These are phyloP conservation scores for Aspidiotus rigidus DNA, from an alignment of 2,888 invertebrate species.

Conservation along the genomic window DNA sequence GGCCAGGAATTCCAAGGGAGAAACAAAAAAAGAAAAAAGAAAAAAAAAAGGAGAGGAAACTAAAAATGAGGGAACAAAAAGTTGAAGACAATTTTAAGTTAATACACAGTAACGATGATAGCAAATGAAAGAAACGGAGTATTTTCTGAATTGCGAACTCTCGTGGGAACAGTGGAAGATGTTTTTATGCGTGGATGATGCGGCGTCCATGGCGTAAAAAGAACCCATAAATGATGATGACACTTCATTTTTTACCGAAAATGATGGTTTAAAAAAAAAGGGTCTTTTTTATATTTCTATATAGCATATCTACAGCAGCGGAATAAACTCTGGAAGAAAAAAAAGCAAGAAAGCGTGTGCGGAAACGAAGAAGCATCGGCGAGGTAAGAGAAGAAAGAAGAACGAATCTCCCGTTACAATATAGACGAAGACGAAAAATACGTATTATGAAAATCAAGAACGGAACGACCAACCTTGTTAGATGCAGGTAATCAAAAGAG, in stretches of 20 bases:
- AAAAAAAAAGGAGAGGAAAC: conserved; percentile 7
- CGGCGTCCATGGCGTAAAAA: conserved; percentile 33
- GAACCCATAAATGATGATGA: conserved; percentile 38
- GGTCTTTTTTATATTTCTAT: conserved; percentile 13
- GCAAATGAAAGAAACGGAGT: conserved; percentile 30
- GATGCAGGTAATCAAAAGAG: conserved; percentile 17
- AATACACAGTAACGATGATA: conserved; percentile 33
- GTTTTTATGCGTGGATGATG: conserved; percentile 13
- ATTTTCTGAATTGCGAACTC: conserved; percentile 30
- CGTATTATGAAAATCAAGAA: conserved; percentile 9
- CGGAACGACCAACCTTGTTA: background rate
- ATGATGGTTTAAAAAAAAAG: conserved; percentile 34
- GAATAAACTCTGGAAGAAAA: conserved; percentile 3
- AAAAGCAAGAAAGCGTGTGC: background rate
- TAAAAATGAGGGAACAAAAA: conserved; percentile 17
- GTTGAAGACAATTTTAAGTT: conserved; percentile 33
- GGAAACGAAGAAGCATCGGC: background rate
- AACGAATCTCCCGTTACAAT: background rate
- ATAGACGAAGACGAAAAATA: conserved; percentile 6
- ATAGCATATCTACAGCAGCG: background rate
- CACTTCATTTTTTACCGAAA: conserved; percentile 39
- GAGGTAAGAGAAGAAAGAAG: conserved; percentile 10
- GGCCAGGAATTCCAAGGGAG: conserved; percentile 1
- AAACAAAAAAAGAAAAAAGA: conserved; percentile 24
- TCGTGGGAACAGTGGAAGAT: conserved; percentile 31